Evolutionary conservation across 2,113 vertebrate genomes (phyloP).

Genomic region (Menura novaehollandiae): DNA sequence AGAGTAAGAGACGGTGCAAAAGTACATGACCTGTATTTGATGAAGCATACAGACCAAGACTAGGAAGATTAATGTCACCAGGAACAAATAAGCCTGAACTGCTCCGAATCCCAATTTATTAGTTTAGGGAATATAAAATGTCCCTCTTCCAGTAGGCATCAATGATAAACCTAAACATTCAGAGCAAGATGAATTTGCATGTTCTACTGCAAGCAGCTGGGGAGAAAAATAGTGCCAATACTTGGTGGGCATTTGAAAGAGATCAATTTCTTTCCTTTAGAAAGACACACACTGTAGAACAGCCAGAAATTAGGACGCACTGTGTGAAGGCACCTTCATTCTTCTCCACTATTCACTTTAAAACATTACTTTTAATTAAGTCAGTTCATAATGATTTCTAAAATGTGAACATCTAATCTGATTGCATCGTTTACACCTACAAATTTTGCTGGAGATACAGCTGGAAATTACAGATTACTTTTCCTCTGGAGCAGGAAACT

Average conservation of each 20-base stretch:
- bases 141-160: neutral
- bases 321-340: neutral
- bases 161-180: neutral
- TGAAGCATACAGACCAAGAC: neutral
- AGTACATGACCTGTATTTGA: neutral
- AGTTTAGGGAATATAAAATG: neutral
- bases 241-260: neutral
- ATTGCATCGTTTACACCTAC: fast-evolving
- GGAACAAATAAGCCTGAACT: neutral
- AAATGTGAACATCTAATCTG: neutral
- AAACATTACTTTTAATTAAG: neutral
- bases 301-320: neutral
- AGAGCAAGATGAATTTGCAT: neutral
- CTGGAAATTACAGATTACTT: neutral
- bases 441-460: neutral
- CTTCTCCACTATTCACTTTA: neutral
- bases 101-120: neutral
- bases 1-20: neutral
- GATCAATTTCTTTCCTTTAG: neutral
- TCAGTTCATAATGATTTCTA: neutral
- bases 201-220: neutral
- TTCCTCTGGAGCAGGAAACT: neutral
- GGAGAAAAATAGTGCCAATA: neutral
- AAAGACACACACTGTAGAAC: neutral
- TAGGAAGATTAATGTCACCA: neutral